Evolutionary conservation across 2,113 vertebrate genomes (phyloP).

Genomic region (Ochotona princeps): DNA sequence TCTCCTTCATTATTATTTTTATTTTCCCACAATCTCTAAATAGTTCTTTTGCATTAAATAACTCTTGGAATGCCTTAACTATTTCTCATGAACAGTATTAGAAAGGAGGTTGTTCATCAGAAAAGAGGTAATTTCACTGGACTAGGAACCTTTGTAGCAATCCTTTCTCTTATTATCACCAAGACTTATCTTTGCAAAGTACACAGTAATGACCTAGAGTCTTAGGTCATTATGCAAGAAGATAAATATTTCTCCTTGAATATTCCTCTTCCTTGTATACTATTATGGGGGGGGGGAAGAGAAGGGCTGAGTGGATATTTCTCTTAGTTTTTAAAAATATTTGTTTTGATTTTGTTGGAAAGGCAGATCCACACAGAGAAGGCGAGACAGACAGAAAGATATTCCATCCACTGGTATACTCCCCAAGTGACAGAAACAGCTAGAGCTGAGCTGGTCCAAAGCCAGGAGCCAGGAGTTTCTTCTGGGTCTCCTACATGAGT

Average conservation of each 20-base stretch:
- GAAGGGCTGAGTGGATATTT: not conserved
- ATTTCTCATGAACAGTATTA: slow-evolving; percentile 22
- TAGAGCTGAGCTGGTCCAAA: too few relatives aligned
- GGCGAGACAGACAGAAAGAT: too few relatives aligned
- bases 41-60: slow-evolving; percentile 13
- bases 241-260: not conserved
- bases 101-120: not conserved
- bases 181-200: slow-evolving; percentile 35
- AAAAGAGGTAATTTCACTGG: slow-evolving; percentile 28
- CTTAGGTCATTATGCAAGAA: not conserved
- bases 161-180: not conserved
- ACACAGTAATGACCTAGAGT: not conserved
- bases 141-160: not conserved
- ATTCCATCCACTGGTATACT: too few relatives aligned
- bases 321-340: too few relatives aligned
- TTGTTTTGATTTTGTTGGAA: too few relatives aligned
- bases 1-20: not conserved
- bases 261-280: not conserved
- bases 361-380: too few relatives aligned
- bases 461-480: too few relatives aligned
- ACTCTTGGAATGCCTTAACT: slow-evolving; percentile 10
- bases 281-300: not conserved
- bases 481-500: too few relatives aligned
- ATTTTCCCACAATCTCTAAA: not conserved
- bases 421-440: too few relatives aligned